Evolutionary conservation across 2,113 vertebrate genomes (phyloP).

Genomic region (Neogobius melanostomus): DNA sequence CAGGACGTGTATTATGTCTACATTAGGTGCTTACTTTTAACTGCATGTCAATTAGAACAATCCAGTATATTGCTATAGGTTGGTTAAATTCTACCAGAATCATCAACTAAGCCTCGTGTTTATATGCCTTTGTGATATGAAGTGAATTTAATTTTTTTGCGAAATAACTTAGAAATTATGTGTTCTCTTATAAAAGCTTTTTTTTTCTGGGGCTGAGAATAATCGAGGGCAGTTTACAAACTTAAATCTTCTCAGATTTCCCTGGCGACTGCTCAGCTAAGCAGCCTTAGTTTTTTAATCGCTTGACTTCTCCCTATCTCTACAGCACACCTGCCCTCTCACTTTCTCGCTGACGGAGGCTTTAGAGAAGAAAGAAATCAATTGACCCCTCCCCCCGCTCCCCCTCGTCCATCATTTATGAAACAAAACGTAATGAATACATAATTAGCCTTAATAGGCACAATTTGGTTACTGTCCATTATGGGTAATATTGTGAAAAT

Average conservation of each 20-base stretch:
- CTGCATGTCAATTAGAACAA: neutral
- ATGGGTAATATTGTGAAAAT: constrained; percentile 42
- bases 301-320: constrained; percentile 71
- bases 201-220: constrained; percentile 60
- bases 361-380: constrained; percentile 35
- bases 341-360: constrained; percentile 64
- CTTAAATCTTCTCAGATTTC: constrained; percentile 77
- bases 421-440: constrained; percentile 71
- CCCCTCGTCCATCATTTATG: constrained; percentile 59
- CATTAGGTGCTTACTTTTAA: neutral
- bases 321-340: constrained; percentile 67
- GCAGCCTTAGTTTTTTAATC: constrained; percentile 73
- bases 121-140: neutral
- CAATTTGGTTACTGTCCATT: constrained; percentile 55
- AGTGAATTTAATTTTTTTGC: constrained; percentile 50
- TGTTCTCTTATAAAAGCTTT: constrained; percentile 64
- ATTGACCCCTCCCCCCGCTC: constrained; percentile 22
- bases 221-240: constrained; percentile 72
- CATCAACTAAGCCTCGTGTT: constrained; percentile 5
- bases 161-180: constrained; percentile 65
- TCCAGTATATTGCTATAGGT: constrained; percentile 45
- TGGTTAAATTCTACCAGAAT: constrained; percentile 1
- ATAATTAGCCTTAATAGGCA: constrained; percentile 70
- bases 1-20: too few relatives aligned
- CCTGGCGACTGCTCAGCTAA: constrained; percentile 69